Evolutionary conservation across 1,140 invertebrate species (phyloP).

Genomic region (Tetragonula clypearis): DNA sequence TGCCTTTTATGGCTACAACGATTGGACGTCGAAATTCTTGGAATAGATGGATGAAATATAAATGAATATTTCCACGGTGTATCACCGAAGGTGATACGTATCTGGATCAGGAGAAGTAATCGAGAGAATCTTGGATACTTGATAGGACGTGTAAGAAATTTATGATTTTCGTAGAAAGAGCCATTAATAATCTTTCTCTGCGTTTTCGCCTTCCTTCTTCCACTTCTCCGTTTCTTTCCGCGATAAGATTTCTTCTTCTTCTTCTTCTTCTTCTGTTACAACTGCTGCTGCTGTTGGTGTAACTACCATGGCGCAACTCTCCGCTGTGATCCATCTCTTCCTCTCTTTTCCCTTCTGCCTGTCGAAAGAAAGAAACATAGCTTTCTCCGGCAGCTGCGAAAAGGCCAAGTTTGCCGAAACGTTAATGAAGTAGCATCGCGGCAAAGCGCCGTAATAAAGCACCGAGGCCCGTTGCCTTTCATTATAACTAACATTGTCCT

Average conservation of each 20-base stretch:
- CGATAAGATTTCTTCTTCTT: slow-evolving; percentile 58
- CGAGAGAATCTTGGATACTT: slow-evolving; percentile 43
- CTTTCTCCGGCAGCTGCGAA: slow-evolving; percentile 42
- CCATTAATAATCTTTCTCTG: slow-evolving; percentile 60
- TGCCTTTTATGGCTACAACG: background rate
- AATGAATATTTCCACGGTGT: background rate
- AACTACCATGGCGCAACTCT: too few species aligned
- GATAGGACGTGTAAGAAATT: slow-evolving; percentile 48
- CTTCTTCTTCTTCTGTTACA: background rate
- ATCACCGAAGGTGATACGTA: background rate
- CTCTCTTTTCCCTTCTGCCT: background rate
- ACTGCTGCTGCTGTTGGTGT: too few species aligned
- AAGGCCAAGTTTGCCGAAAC: slow-evolving; percentile 42
- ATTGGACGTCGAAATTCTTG: background rate
- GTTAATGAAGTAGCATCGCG: slow-evolving; percentile 60
- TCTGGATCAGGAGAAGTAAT: slow-evolving; percentile 39
- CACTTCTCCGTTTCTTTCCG: slow-evolving; percentile 14
- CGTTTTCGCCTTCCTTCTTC: slow-evolving; percentile 2
- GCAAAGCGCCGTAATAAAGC: slow-evolving; percentile 47
- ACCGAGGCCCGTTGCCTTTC: slow-evolving; percentile 28
- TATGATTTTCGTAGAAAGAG: slow-evolving; percentile 49
- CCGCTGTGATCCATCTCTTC: too few species aligned
- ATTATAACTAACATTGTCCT: slow-evolving; percentile 47
- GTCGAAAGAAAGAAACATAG: slow-evolving; percentile 29
- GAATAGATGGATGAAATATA: background rate